Evolutionary conservation across 1,140 invertebrate genomes (phyloP), one percentile per base, ranked within the genome.

Genomic region (Cherax destructor): DNA sequence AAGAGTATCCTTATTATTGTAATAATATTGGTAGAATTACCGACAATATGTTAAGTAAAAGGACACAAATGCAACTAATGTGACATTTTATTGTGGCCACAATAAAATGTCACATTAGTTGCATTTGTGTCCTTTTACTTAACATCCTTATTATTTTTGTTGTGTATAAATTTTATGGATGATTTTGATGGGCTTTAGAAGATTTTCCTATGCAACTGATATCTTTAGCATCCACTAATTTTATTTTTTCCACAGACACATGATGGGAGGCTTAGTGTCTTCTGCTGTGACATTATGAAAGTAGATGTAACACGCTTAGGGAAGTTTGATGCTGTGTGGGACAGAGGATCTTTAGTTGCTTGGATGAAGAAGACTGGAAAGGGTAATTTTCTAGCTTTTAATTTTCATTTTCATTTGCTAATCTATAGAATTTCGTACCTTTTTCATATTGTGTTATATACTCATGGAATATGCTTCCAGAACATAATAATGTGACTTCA

Each of bases 261-360:
- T 4, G 83, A 91, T 80, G 49, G 65, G 21, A 21, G 76, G n/a
- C 89, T 91, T 21, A 41, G 24, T 21, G 61, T 91, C 11, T 91
- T 80, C 81, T 85, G 81, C 76, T 86, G 89, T 80, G 89, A 91
- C 61, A n/a, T 91, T 3, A 78, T 91, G 50, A 86, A 86, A 24
- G 65, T 91, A 47, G 83, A 91, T 80, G 41, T 80, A 18, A 18
- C 74, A 61, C 24, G 9, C 77, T 69, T 91, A 41, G 89, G 89
- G n/a, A 91, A 91, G 49, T 91, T 91, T 91, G 89, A 91, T 86
- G 74, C 83, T 24, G 65, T 91, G 11, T 91, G 83, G 76, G 89
- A 91, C 83, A 86, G 89, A 72, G 89, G 89, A 9, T 91, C 89
- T 72, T 49, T 91, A 18, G 89, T 91, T 65, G 89, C 89, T 79